phyloP scores from a whole-genome alignment of 2,888 invertebrate genomes.

The Colostygia pectinataria region DNA sequence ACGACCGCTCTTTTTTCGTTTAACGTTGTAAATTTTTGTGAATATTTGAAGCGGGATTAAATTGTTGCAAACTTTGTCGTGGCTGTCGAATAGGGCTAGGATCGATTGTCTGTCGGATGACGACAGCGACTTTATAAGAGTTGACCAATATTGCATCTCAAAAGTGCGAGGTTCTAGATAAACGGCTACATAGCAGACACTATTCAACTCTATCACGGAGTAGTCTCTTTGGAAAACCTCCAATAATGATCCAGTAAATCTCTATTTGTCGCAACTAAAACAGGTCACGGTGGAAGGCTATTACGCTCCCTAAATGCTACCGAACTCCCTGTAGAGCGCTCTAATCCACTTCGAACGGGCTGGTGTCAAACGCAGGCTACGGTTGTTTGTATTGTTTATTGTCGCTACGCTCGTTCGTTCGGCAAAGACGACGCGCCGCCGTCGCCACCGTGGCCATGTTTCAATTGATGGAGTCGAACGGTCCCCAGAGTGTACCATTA shows the following conservation, averaged over 20 bases:
- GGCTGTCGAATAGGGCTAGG: slow-evolving; percentile 55
- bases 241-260: slow-evolving; percentile 77
- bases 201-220: slow-evolving; percentile 73
- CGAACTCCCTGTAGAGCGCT: slow-evolving; percentile 79
- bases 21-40: slow-evolving; percentile 50
- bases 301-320: slow-evolving; percentile 81
- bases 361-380: slow-evolving; percentile 81
- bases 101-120: slow-evolving; percentile 58
- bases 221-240: slow-evolving; percentile 66
- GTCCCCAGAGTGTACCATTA: slow-evolving; percentile 56
- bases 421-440: slow-evolving; percentile 66
- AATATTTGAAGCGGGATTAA: slow-evolving; percentile 69
- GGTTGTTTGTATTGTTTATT: slow-evolving; percentile 83
- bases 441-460: slow-evolving; percentile 63
- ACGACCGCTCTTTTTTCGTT: slow-evolving; percentile 37
- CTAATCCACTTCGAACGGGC: slow-evolving; percentile 80
- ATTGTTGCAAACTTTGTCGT: slow-evolving; percentile 68
- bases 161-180: slow-evolving; percentile 49
- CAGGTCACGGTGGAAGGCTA: slow-evolving; percentile 81
- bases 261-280: slow-evolving; percentile 82
- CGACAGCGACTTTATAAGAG: slow-evolving; percentile 48
- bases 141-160: slow-evolving; percentile 45
- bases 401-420: slow-evolving; percentile 74
- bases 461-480: slow-evolving; percentile 70
- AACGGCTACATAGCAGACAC: slow-evolving; percentile 69